A percentile compares a stretch with the other conserved stretches of the same genome.
Evolutionary conservation across 1,140 invertebrate species (phyloP).

Genomic region (Neodiprion fabricii): DNA sequence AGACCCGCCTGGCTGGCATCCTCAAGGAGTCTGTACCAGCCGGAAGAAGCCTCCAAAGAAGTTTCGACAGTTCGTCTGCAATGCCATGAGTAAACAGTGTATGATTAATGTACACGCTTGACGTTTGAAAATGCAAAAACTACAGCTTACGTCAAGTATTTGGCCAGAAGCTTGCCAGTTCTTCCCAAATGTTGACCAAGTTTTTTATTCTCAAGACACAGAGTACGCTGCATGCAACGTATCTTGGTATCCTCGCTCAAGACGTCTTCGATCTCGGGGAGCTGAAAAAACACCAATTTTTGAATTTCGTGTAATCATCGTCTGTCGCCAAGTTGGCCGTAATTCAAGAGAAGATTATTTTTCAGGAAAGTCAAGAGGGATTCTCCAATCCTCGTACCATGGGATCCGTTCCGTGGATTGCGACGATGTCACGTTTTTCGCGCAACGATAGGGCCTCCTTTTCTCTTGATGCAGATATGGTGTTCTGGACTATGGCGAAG

Average conservation of each 20-base stretch:
- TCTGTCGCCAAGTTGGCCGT: no score
- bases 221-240: conserved; percentile 53
- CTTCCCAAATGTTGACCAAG: conserved; percentile 46
- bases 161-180: conserved; percentile 45
- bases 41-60: conserved; percentile 40
- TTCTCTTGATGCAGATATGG: conserved; percentile 44
- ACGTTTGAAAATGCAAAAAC: neutral
- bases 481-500: conserved; percentile 57
- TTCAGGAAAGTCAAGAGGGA: neutral
- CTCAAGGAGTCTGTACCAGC: conserved; percentile 49
- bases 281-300: conserved; percentile 34
- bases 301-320: no score
- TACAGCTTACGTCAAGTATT: conserved; percentile 53
- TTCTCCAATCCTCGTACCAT: conserved; percentile 35
- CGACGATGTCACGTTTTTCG: conserved; percentile 44
- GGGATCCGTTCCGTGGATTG: conserved; percentile 30
- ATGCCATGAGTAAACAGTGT: conserved; percentile 14
- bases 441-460: conserved; percentile 49
- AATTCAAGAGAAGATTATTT: neutral
- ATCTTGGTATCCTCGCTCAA: conserved; percentile 48
- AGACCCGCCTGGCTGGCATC: conserved; percentile 51
- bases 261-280: conserved; percentile 45
- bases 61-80: conserved; percentile 39
- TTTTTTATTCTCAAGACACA: conserved; percentile 53
- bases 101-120: conserved; percentile 9